Base-by-base conservation (phyloP, 2,113 vertebrate species). In the Echinops telfairi region DNA sequence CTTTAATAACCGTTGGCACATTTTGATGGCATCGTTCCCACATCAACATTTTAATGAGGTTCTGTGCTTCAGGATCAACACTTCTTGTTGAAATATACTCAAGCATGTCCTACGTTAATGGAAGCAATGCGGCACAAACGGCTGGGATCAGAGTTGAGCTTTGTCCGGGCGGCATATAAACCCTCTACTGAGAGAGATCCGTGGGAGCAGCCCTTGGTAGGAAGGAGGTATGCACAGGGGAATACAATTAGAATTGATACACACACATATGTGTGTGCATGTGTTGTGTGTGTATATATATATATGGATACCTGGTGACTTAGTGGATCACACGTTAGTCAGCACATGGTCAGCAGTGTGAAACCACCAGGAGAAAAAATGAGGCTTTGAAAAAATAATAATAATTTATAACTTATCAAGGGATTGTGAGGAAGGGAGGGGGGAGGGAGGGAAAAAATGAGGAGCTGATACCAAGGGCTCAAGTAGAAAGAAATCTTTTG, bases 31-130 rank as follows among this genome's bases (percentile, higher is more conserved):
- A 15, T 91, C 25, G 3, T 83, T 88, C 86, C 86, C 91, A 83
- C 88, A 96, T 68, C 40, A 86, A 75, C 36, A n/a, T 70, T 29
- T 78, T 83, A 53, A 83, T 43, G 77, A 88, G 81, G 68, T 60
- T 83, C 87, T 89, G 62, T 83, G 77, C 68, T 81, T 95, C 64
- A 25, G n/a, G 38, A 82, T 58, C 38, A 47, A 0, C 5, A 36
- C 40, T 93, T 94, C 64, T 62, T n/a, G 57, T 78, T 93, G 83
- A 80, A 83, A 70, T 85, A 60, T 0, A 70, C 22, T 36, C 23
- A 20, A 66, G 20, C 43, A 19, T 16, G 31, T 66, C 36, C 76
- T 57, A 0, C 0, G 4, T 81, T 19, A 25, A 2, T 33, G 66
- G 86, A 87, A 81, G 64, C 77, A 6, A 22, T 14, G n/a, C 53